Evolutionary conservation across 2,888 invertebrate genomes (phyloP), one percentile per base, ranked within the genome.

Genomic region (Amphipoea lucens): DNA sequence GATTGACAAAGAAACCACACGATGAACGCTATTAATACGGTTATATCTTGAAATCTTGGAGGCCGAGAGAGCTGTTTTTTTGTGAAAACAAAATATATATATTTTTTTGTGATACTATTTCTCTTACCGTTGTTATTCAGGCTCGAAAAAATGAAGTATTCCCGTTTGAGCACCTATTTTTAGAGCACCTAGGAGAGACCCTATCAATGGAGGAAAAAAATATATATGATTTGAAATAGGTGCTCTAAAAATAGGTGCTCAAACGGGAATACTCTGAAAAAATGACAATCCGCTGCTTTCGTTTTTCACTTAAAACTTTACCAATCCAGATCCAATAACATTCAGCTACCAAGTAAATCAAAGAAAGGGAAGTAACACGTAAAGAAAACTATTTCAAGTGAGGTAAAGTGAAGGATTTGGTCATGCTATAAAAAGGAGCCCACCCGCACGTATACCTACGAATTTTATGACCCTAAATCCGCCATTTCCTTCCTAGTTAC

Each of bases 1-100:
- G 69, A 87, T 79, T 78, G 72, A 69, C 62, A 36, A 70, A 74
- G 76, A 70, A 80, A 77, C 75, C 90, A 85, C 79, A 89, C 89
- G 48, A 89, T 79, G 60, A 67, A 81, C 66, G 68, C 74, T 81
- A 60, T 66, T 76, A 74, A 62, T 71, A 77, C 73, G 11, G 20
- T 48, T 60, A 20, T 71, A 9, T 60, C 5, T 54, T 45, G 3
- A 45, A 54, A 72, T n/a, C 14, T 79, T 17, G 12, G 12, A 65
- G 20, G 23, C 60, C 3, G 5, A 40, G 5, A 14, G 36, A 54
- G 9, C 40, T n/a, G 40, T 36, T 40, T 65, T 36, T 9, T 65
- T 36, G 9, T 4, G 1, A 36, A 7, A 36, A 36, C 36, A 36
- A 36, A 36, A 36, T 36, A 36, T 40, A 4, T 40, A 36, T 40